These are phyloP conservation scores for Orchestia grillus DNA, from an alignment of 1,140 invertebrate species.

Conservation along the genomic window DNA sequence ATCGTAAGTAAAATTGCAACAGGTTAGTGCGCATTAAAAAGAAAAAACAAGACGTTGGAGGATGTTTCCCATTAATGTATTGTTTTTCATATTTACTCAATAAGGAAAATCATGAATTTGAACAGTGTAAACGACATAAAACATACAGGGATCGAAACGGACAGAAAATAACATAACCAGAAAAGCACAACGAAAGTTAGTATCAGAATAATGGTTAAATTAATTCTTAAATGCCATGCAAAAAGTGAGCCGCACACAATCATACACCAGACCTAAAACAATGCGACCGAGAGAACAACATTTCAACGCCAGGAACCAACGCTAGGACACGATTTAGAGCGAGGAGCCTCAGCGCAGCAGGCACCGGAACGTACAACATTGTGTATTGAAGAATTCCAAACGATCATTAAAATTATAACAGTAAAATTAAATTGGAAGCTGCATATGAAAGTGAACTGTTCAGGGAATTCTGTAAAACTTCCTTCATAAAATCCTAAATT, in stretches of 20 bases:
- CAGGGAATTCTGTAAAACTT: no score
- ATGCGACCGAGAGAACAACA: not conserved
- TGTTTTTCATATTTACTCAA: not conserved
- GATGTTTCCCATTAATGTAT: not conserved
- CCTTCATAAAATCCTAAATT: no score
- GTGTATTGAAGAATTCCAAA: not conserved
- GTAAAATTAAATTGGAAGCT: no score
- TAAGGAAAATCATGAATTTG: not conserved
- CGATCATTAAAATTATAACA: no score
- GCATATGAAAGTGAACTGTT: no score
- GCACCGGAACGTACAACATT: not conserved
- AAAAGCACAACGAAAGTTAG: not conserved
- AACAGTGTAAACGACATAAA: not conserved
- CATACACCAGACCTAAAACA: not conserved
- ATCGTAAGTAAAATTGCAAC: not conserved
- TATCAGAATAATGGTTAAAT: not conserved
- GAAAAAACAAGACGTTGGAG: not conserved
- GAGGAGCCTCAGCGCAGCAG: not conserved
- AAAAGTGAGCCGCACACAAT: not conserved
- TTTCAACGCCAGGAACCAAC: not conserved
- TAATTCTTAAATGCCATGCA: not conserved
- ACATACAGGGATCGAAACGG: not conserved
- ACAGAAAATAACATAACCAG: not conserved
- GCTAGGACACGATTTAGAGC: not conserved
- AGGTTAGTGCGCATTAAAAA: not conserved